Conservation (phyloP, 1,140 invertebrate species). For the Drosophila nikananu region DNA sequence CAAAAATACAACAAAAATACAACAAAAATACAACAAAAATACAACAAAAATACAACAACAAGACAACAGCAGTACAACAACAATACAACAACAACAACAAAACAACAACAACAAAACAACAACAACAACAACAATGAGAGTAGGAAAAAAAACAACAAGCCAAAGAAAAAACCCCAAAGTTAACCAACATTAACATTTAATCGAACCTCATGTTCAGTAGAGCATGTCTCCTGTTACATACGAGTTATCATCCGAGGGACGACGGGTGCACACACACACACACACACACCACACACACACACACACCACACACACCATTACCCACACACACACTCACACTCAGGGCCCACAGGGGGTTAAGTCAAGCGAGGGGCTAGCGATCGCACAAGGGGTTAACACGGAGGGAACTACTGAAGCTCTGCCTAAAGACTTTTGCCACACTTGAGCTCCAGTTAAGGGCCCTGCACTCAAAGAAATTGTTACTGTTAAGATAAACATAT, state of each 20-base stretch:
- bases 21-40: not conserved
- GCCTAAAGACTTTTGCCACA: slow-evolving; percentile 76
- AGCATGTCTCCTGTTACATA: slow-evolving; percentile 85
- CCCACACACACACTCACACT: not conserved
- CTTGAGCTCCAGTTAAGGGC: slow-evolving; percentile 48
- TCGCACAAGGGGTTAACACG: slow-evolving; percentile 23
- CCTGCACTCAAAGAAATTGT: not conserved
- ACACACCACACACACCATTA: not conserved
- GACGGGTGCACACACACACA: slow-evolving; percentile 16
- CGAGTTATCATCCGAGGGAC: slow-evolving; percentile 61
- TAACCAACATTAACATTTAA: slow-evolving; percentile 85
- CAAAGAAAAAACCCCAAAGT: slow-evolving; percentile 83
- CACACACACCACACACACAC: not conserved
- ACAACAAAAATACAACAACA: not conserved
- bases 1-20: not conserved
- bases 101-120: slow-evolving; percentile 61
- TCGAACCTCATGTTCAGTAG: slow-evolving; percentile 85
- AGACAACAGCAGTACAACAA: not conserved
- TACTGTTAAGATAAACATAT: not conserved
- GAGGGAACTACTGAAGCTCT: slow-evolving; percentile 80
- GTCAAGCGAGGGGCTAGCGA: slow-evolving; percentile 18
- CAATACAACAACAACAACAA: slow-evolving; percentile 25
- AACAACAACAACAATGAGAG: slow-evolving; percentile 1
- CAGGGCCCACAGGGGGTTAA: slow-evolving; percentile 14
- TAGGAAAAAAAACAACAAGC: slow-evolving; percentile 61